These are phyloP conservation scores for Orestias chungarensis DNA, from an alignment of 2,797 vertebrate species.

Conservation along the genomic window DNA sequence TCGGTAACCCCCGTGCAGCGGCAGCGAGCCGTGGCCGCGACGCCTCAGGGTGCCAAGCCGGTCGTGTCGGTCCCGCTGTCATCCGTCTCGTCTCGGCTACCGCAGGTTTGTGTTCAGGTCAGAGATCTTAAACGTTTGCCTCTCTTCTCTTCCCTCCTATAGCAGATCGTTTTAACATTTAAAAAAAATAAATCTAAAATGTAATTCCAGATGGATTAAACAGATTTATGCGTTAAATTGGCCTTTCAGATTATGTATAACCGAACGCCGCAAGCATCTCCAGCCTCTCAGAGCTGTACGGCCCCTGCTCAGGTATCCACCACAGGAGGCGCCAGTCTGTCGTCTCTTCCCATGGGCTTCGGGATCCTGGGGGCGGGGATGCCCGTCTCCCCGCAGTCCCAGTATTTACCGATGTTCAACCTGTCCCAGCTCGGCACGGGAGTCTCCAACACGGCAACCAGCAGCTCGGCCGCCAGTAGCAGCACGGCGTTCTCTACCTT, in stretches of 20 bases:
- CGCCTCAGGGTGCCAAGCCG: slow-evolving; percentile 77
- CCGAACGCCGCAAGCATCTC: too few species aligned
- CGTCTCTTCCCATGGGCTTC: slow-evolving; percentile 90
- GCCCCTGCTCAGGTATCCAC: slow-evolving; percentile 78
- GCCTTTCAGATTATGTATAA: too few species aligned
- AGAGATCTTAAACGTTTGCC: too few species aligned
- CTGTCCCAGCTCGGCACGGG: slow-evolving; percentile 74
- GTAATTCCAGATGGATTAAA: too few species aligned
- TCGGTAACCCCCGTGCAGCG: slow-evolving; percentile 68
- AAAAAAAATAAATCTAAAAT: too few species aligned
- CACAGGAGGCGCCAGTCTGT: slow-evolving; percentile 82
- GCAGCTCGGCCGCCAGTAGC: slow-evolving; percentile 87
- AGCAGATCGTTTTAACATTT: too few species aligned
- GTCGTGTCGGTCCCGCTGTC: slow-evolving; percentile 68
- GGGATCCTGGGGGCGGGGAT: slow-evolving; percentile 96
- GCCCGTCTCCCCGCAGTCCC: slow-evolving; percentile 94
- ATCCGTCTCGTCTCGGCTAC: slow-evolving; percentile 68
- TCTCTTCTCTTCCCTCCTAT: too few species aligned
- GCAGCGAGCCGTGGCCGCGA: slow-evolving; percentile 66
- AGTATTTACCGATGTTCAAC: slow-evolving; percentile 91
- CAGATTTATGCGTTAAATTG: too few species aligned
- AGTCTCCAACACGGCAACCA: slow-evolving; percentile 79
- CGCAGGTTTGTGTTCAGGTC: slow-evolving; percentile 72
- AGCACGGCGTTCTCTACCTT: slow-evolving; percentile 87
- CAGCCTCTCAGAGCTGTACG: too few species aligned